Base-by-base conservation (phyloP, 2,113 vertebrate species). In the Crotalus horridus region DNA sequence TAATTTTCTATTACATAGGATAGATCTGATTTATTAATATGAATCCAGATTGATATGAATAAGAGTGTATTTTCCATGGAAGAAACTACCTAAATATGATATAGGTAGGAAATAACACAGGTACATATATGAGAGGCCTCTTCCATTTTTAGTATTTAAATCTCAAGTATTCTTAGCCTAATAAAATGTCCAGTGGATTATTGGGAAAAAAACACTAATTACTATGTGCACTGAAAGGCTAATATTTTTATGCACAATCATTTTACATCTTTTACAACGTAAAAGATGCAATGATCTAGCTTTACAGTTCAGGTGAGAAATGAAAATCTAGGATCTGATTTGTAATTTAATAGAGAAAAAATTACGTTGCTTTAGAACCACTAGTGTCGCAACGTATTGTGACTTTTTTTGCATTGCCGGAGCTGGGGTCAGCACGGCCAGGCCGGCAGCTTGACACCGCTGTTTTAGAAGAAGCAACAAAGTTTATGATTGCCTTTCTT, bases 291-390 rank as follows among this genome's bases (percentile, higher is more conserved):
- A 53, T 20, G 46, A 53, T 88, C 74, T 61, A 46, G 90, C 91
- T 43, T 1, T 43, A 90, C 93, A 89, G 89, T 93, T 39, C 61
- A 93, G 48, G 56, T 94, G 55, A 89, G 92, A 89, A 94, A 92
- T 53, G 1, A 85, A 69, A 81, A 29, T n/a, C 53, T 29, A 87
- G 90, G 59, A 2, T 46, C 46, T 56, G 23, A 92, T 74, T 4
- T 69, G 54, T 54, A 88, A 90, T 87, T 69, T 95, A 92, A 90
- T 91, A 86, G 56, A 48, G 53, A 53, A 55, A 48, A 48, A 53
- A 21, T 69, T 48, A 46, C 39, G 87, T 58, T 39, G 5, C 29
- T 85, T 51, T 86, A 69, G 54, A 87, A 94, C 56, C 56, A 51
- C 48, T 51, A 51, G 8, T 10, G 48, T 51, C 1, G 8, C 48